These are phyloP conservation scores for Brevimyrus niger DNA, from an alignment of 2,113 vertebrate genomes.

Conservation along the genomic window DNA sequence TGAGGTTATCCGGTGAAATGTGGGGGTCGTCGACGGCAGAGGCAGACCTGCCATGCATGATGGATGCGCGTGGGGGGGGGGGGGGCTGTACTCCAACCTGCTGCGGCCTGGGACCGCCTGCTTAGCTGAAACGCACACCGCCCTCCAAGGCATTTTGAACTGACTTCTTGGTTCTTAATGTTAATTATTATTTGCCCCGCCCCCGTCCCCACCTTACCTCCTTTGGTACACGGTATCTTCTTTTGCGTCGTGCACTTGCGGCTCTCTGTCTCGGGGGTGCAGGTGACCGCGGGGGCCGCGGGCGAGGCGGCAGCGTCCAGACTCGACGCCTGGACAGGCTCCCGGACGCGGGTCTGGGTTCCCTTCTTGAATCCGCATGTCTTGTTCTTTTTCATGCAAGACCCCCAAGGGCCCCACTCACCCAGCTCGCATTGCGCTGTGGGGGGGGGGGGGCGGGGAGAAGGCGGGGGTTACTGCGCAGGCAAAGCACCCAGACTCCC, in stretches of 20 bases:
- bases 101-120: background rate
- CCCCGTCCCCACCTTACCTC: background rate
- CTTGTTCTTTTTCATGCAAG: constrained; percentile 86
- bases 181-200: background rate
- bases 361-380: constrained; percentile 92
- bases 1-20: background rate
- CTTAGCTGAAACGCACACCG: background rate
- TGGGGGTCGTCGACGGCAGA: background rate
- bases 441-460: constrained; percentile 21
- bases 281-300: constrained; percentile 53
- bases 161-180: background rate
- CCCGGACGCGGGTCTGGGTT: constrained; percentile 67
- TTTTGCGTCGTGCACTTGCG: constrained; percentile 73
- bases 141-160: background rate
- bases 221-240: constrained; percentile 12
- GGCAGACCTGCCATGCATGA: background rate
- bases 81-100: no score
- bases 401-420: constrained; percentile 85
- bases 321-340: constrained; percentile 62
- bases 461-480: background rate
- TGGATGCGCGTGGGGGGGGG: background rate
- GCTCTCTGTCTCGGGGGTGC: constrained; percentile 67
- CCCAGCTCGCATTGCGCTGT: constrained; percentile 84
- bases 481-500: background rate
- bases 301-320: constrained; percentile 39